Evolutionary conservation across 2,888 invertebrate genomes (phyloP), one percentile per base, ranked within the genome.

Genomic region (Embidobia sp.): DNA sequence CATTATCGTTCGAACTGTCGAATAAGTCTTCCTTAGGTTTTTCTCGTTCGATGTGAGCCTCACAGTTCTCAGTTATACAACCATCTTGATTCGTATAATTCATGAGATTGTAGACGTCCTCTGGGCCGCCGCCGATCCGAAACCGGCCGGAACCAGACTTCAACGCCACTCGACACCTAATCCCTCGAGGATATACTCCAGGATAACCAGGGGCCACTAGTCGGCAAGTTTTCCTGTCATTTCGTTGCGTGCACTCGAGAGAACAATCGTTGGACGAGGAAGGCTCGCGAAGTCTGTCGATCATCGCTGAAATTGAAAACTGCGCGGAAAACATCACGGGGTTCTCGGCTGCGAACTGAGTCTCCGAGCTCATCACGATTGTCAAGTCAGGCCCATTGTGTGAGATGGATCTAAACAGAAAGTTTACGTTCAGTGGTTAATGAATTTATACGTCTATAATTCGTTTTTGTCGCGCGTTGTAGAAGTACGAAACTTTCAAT

Each of bases 261-360:
- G 85, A 85, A 42, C 86, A 86, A 11, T 84, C 85, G 29, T 81
- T 73, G 3, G 80, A 72, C 0, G 79, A 73, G 3, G 79, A 73
- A 15, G 67, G n/a, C 8, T 82, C 83, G n/a, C 82, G 83, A 55
- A 86, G 82, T 5, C 86, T 81, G 29, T 86, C 85, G 40, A 77
- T 69, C 3, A 83, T 83, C 15, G 85, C 85, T 7, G 86, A 74
- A 10, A 86, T 80, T 7, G 86, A 86, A 40, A 84, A 86, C 49
- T 86, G 86, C 0, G 86, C 86, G 16, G 85, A 86, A 78, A 86
- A 86, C 33, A 86, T 85, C 10, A 86, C 86, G 2, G 86, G 86
- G 49, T 86, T 86, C 22, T 83, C 83, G 1, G 84, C 85, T 10
- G 86, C 86, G 59, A 86, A 86, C 11, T 81, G 82, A 8, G 67